A percentile compares a stretch with the other conserved stretches of the same genome.
These are phyloP conservation scores for Scolopax rusticola DNA, from an alignment of 2,797 vertebrate genomes.

Conservation along the genomic window DNA sequence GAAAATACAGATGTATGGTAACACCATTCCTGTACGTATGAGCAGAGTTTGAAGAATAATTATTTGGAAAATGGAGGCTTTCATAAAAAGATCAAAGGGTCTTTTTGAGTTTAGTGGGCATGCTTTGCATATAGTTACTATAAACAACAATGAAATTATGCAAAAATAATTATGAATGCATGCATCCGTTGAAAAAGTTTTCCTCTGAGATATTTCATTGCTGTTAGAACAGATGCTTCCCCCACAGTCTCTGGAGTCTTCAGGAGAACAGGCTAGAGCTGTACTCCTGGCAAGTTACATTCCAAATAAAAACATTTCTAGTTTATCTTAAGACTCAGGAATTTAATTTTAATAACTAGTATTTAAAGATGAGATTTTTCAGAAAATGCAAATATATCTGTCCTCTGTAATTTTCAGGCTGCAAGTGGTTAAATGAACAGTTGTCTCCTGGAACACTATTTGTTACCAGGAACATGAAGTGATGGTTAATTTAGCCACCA, in stretches of 20 bases:
- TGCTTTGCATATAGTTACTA: constrained; percentile 16
- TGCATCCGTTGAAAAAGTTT: constrained; percentile 69
- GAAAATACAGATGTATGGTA: not conserved
- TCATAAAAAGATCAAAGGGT: not conserved
- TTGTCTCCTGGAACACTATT: not conserved
- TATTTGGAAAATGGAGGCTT: constrained; percentile 19
- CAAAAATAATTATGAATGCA: constrained; percentile 55
- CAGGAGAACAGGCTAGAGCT: constrained; percentile 5
- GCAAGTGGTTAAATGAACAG: not conserved
- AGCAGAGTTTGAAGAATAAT: not conserved
- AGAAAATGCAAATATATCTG: not conserved
- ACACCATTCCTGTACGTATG: not conserved
- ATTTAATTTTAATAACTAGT: not conserved
- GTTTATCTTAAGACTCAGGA: not conserved
- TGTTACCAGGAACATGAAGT: not conserved
- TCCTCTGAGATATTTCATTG: constrained; percentile 57
- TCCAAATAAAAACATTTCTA: not conserved
- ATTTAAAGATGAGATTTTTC: not conserved
- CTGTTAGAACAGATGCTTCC: constrained; percentile 68
- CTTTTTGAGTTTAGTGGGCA: not conserved
- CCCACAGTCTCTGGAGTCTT: constrained; percentile 48
- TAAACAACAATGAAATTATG: constrained; percentile 44
- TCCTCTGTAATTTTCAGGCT: not conserved
- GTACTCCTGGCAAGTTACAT: not conserved
- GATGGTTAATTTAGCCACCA: not conserved